Evolutionary conservation across 2,113 vertebrate species (phyloP), one percentile per base, ranked within the genome.

Genomic region (Chaetodon trifascialis): DNA sequence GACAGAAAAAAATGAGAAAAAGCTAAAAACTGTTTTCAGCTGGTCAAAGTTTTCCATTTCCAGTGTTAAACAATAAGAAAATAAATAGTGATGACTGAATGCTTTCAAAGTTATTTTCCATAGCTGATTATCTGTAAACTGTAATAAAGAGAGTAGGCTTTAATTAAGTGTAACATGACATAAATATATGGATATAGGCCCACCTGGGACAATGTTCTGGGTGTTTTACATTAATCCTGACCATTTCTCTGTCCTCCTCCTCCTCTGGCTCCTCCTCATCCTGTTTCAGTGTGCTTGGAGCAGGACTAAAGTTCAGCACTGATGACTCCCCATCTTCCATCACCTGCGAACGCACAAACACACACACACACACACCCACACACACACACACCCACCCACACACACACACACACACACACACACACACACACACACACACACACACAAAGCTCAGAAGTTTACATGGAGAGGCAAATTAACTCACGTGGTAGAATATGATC

Each of bases 321-420:
- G 93, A 94, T 79, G 93, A 84, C 70, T 90, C 94, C 11, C 97
- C 97, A 88, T 98, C 96, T 71, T 93, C 95, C 94, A 95, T 94
- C 75, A 99, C 97, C 98, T 99, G 63, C 21, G n/a, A n/a, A n/a
- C n/a, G n/a, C n/a, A n/a, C n/a, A n/a, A 90, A 88, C 70, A 88
- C 10, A 69, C 21, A 90, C n/a, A 46, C 63, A 46, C 1, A 88
- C 67, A 87, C 14, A 42, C 30, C 1, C 8, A 52, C 11, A 46
- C 63, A 46, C n/a, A n/a, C n/a, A n/a, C n/a, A n/a, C n/a, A n/a
- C n/a, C n/a, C n/a, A n/a, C n/a, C n/a, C n/a, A 46, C 63, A 46
- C 1, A 88, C 67, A 87, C 14, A 42, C 30, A 30, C 8, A 52
- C 11, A 46, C 63, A n/a, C n/a, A n/a, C n/a, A n/a, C n/a, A n/a